Conservation (phyloP, 2,888 invertebrate species). For the Antheraea yamamai region DNA sequence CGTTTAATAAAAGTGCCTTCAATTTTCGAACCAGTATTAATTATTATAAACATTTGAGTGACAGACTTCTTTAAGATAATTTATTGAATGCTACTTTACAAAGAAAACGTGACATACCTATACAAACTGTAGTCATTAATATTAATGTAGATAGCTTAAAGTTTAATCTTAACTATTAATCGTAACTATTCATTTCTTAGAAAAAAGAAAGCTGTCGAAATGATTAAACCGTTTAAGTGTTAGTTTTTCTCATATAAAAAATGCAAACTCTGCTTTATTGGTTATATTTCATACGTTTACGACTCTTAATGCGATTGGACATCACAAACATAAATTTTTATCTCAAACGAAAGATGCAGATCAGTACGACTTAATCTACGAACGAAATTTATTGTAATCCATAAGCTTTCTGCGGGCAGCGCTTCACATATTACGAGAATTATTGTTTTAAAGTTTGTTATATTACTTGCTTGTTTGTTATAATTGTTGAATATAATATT, state of each 20-base stretch:
- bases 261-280: constrained; percentile 9
- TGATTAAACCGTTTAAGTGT: background rate
- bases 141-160: background rate
- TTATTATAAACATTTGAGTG: too few species aligned
- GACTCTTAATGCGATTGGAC: constrained; percentile 27
- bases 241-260: background rate
- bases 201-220: background rate
- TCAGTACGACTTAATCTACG: constrained; percentile 64
- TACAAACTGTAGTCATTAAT: background rate
- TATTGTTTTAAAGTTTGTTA: too few species aligned
- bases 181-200: background rate
- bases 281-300: constrained; percentile 23
- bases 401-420: constrained; percentile 29
- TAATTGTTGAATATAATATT: too few species aligned
- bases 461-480: too few species aligned
- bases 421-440: background rate
- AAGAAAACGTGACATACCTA: background rate
- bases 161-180: background rate
- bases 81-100: background rate
- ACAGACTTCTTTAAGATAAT: background rate
- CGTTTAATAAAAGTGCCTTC: too few species aligned
- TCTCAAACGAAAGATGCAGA: constrained; percentile 54
- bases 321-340: constrained; percentile 42
- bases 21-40: too few species aligned
- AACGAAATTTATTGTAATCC: constrained; percentile 37